Conservation (phyloP, 2,888 invertebrate genomes). For the Lochmaea crataegi region DNA sequence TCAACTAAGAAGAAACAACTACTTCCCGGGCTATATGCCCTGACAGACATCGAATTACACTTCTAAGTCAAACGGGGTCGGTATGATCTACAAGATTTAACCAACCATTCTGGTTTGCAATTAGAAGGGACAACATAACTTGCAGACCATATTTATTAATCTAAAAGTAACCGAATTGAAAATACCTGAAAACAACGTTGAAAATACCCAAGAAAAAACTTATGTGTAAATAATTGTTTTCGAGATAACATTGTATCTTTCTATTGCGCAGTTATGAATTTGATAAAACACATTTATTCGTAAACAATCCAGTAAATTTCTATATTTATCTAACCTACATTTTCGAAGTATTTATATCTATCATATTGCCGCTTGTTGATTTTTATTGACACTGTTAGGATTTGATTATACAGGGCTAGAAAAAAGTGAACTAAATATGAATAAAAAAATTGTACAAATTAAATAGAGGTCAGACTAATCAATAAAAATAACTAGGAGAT, state of each 20-base stretch:
- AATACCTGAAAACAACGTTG: background rate
- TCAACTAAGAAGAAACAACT: too few relatives aligned
- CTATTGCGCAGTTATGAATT: constrained; percentile 1
- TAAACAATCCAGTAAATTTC: constrained; percentile 13
- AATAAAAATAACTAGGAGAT: too few relatives aligned
- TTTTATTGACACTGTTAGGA: background rate
- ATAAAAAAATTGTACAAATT: too few relatives aligned
- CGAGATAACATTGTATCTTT: background rate
- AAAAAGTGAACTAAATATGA: background rate
- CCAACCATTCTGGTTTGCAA: too few relatives aligned
- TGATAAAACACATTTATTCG: constrained; percentile 19
- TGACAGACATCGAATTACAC: too few relatives aligned
- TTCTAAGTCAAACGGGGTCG: too few relatives aligned
- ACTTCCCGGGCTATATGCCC: too few relatives aligned
- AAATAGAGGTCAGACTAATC: too few relatives aligned
- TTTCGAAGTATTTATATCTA: constrained; percentile 15
- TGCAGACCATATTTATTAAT: too few relatives aligned
- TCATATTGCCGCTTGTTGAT: constrained; percentile 11
- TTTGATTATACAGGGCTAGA: background rate
- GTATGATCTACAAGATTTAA: too few relatives aligned
- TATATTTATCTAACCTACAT: constrained; percentile 27
- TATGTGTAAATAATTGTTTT: background rate
- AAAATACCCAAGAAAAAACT: background rate
- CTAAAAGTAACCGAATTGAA: too few relatives aligned
- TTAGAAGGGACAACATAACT: too few relatives aligned